Percentiles rank a stretch among this genome's conserved stretches.
phyloP scores from a whole-genome alignment of 92 coral and sea anemone species.

The Zoanthus solanderi region DNA sequence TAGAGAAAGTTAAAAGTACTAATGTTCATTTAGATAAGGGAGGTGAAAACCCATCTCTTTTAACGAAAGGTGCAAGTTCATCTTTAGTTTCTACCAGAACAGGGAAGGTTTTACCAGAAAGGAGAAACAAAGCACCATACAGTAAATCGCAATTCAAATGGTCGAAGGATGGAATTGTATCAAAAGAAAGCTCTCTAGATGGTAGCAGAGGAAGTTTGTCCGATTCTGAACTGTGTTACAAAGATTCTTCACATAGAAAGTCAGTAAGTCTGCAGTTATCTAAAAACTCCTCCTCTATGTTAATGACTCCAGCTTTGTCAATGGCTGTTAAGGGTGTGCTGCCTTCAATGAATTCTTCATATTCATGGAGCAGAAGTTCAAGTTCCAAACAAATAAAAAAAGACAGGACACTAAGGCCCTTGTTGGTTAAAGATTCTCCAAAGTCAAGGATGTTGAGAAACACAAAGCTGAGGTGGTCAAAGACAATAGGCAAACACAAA shows the following conservation, averaged over 20 bases:
- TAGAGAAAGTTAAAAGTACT: background rate
- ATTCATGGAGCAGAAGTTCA: conserved; percentile 22
- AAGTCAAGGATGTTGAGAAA: background rate
- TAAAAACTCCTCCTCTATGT: background rate
- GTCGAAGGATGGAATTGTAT: conserved; percentile 6
- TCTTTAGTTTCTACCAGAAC: background rate
- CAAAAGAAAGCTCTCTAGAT: background rate
- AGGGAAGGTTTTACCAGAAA: background rate
- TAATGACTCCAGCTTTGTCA: background rate
- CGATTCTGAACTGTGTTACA: conserved; percentile 32
- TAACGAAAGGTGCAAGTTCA: background rate
- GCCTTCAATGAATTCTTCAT: background rate
- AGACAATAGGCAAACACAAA: background rate
- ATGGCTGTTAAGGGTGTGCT: background rate
- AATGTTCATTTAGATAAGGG: background rate
- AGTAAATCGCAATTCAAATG: conserved; percentile 31
- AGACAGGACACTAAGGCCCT: background rate
- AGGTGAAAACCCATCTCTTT: conserved; percentile 58
- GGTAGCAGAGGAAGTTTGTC: conserved; percentile 23
- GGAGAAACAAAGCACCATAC: background rate
- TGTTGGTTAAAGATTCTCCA: background rate
- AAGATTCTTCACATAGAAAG: background rate
- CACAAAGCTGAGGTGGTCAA: conserved; percentile 26
- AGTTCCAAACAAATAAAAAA: background rate
- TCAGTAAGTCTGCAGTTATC: background rate